These are phyloP conservation scores for Autographa pulchrina DNA, from an alignment of 2,888 invertebrate species.

Conservation along the genomic window DNA sequence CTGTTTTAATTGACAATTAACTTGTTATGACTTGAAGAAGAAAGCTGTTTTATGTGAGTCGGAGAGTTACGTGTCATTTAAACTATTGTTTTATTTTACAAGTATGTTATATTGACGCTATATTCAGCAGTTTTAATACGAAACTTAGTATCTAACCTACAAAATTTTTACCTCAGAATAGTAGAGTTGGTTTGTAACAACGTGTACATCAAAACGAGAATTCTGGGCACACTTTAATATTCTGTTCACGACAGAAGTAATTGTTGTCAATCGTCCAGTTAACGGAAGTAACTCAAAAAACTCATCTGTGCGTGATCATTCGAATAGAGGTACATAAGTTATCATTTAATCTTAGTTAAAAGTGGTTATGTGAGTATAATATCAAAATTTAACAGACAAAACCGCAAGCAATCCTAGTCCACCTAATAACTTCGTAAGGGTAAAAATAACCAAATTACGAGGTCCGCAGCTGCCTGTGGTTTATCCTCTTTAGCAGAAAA, in stretches of 20 bases:
- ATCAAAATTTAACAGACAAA: not conserved
- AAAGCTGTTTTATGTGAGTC: too few species aligned
- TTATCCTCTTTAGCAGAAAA: constrained; percentile 50
- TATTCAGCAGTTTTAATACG: too few species aligned
- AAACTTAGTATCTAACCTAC: too few species aligned
- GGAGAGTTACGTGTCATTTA: not conserved
- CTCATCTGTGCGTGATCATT: constrained; percentile 1
- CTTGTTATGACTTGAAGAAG: not conserved
- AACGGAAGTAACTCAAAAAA: constrained; percentile 6
- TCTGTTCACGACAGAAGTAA: not conserved
- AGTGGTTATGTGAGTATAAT: too few species aligned
- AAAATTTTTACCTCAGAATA: too few species aligned
- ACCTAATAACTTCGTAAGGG: not conserved
- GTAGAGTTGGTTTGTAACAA: not conserved
- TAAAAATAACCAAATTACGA: constrained; percentile 50
- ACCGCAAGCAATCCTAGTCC: not conserved
- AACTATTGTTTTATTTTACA: not conserved
- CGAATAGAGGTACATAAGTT: too few species aligned
- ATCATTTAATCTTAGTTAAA: too few species aligned
- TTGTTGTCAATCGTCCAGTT: not conserved
- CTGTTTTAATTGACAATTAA: not conserved
- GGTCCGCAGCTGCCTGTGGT: constrained; percentile 52
- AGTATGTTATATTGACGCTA: too few species aligned
- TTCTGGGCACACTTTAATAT: not conserved
- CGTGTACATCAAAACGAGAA: not conserved